A percentile compares a stretch with the other conserved stretches of the same genome.
These are phyloP conservation scores for Aphaenogaster rudis DNA, from an alignment of 1,140 invertebrate species.

Conservation along the genomic window DNA sequence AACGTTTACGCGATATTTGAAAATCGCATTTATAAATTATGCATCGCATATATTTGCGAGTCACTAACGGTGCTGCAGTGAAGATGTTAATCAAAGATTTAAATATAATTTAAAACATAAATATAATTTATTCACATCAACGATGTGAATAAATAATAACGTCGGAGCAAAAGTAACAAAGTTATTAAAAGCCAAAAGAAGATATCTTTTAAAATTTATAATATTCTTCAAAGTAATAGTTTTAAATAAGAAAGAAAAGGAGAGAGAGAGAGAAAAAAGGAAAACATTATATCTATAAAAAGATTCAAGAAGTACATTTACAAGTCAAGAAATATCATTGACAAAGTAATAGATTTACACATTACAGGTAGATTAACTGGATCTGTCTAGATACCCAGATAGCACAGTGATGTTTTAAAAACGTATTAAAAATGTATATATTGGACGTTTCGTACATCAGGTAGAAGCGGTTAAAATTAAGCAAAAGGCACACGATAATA, in stretches of 20 bases:
- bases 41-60: background rate
- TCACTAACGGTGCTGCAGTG: background rate
- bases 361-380: background rate
- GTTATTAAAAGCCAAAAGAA: background rate
- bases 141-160: background rate
- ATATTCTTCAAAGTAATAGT: background rate
- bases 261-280: background rate
- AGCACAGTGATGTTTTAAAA: no score
- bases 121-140: background rate
- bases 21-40: background rate
- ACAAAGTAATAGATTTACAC: background rate
- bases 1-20: background rate
- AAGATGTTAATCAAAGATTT: background rate
- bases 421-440: no score
- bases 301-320: background rate
- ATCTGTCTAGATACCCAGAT: background rate
- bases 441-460: no score
- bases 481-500: no score
- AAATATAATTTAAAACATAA: background rate
- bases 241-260: constrained; percentile 1
- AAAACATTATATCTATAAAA: background rate
- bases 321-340: constrained; percentile 1
- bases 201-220: background rate
- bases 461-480: no score
- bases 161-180: background rate